These are phyloP conservation scores for Thermophis baileyi DNA, from an alignment of 2,113 vertebrate genomes.

Conservation along the genomic window DNA sequence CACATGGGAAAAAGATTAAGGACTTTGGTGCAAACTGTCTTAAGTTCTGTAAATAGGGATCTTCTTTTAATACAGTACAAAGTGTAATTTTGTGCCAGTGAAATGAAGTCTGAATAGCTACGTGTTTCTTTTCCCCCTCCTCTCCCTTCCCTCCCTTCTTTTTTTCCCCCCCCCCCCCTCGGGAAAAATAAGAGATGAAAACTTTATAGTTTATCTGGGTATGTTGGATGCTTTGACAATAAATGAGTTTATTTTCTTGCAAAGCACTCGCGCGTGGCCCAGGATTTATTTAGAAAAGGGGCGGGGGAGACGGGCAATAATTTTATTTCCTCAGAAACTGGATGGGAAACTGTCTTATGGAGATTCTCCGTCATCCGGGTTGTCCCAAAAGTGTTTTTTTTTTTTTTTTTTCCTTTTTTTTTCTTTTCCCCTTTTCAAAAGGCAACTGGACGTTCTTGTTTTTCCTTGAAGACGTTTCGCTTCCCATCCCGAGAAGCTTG, in stretches of 20 bases:
- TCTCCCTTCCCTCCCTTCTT: conserved; percentile 58
- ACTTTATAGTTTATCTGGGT: conserved; percentile 98
- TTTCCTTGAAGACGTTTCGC: too few relatives aligned
- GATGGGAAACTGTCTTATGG: background rate
- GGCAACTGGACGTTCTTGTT: too few relatives aligned
- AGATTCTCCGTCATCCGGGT: background rate
- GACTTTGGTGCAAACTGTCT: conserved; percentile 81
- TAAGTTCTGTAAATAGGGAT: conserved; percentile 80
- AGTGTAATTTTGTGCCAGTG: conserved; percentile 97
- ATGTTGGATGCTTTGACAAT: conserved; percentile 99
- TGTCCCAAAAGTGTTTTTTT: too few relatives aligned
- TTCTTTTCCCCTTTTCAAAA: background rate
- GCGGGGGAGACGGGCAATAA: background rate
- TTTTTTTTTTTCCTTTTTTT: too few relatives aligned
- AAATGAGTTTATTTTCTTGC: conserved; percentile 99
- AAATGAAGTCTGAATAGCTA: conserved; percentile 83
- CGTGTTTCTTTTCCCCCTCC: conserved; percentile 77
- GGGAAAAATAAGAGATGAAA: conserved; percentile 77
- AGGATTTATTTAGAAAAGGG: conserved; percentile 37
- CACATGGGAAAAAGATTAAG: conserved; percentile 71
- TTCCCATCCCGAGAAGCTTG: too few relatives aligned
- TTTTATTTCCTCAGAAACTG: background rate
- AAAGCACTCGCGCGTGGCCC: conserved; percentile 61
- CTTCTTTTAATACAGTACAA: conserved; percentile 87
- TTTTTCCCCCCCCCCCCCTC: conserved; percentile 30